Base-by-base conservation (phyloP, 2,797 vertebrate species). In the Octomys mimax region DNA sequence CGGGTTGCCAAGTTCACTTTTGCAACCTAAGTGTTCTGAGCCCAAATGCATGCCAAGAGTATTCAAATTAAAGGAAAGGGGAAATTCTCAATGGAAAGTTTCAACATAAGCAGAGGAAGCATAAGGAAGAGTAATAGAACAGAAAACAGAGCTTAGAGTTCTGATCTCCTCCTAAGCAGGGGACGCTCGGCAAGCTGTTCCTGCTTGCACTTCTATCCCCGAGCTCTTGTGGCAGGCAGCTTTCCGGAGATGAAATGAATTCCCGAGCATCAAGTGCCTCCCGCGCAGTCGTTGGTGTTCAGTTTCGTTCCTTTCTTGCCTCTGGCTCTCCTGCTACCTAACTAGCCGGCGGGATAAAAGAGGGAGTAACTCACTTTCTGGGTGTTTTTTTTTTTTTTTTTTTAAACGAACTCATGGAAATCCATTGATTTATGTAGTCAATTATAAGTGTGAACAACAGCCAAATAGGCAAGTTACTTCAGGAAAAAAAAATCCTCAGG, bases 371-470 rank as follows among this genome's bases (percentile, higher is more conserved):
- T 92, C 78, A 64, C 49, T 75, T 68, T 92, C 92, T 89, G 59
- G 13, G 73, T 75, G 24, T 91, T 82, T 68, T 78, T 88, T 39
- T 19, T 42, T 75, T 78, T 86, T 24, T 21, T 46, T 75, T 46
- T 91, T 85, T 68, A 46, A 94, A 92, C 92, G 91, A 96, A 95
- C 94, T 95, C 83, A 96, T 90, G 87, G 87, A 85, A 59, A 85
- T 46, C 49, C 90, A 84, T 92, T 97, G 96, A 97, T 97, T 97
- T 98, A 96, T 61, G 46, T 95, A 97, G 93, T 98, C 97, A 98
- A 97, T 98, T 95, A 94, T 94, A 98, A 98, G 97, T 92, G 93
- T 95, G 95, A 90, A 80, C 96, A 98, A 97, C 96, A 97, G 97
- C 96, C 98, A 98, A 97, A 97, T 61, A 97, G 95, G 92, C 95